Conservation (phyloP, 1,140 invertebrate species). For the Drosophila obscura region DNA sequence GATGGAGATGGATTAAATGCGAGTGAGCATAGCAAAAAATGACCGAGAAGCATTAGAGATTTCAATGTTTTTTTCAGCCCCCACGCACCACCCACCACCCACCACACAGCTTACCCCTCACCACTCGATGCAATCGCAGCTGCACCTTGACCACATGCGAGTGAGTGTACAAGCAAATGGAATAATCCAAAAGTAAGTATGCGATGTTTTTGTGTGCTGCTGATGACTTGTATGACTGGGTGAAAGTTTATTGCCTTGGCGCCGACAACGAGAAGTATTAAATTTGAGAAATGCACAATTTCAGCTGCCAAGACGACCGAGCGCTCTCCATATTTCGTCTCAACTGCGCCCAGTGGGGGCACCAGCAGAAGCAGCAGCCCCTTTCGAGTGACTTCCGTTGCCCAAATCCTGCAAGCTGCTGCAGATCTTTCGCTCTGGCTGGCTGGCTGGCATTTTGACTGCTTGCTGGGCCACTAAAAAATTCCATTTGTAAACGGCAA, state of each 20-base stretch:
- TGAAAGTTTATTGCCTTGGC: conserved; percentile 31
- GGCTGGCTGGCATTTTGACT: conserved; percentile 46
- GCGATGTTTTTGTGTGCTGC: conserved; percentile 20
- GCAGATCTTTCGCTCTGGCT: conserved; percentile 11
- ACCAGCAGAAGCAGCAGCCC: not conserved
- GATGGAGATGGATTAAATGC: conserved; percentile 54
- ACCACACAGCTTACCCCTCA: not conserved
- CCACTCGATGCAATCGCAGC: conserved; percentile 30
- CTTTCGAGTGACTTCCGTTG: conserved; percentile 65
- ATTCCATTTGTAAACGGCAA: conserved; percentile 80
- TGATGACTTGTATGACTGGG: conserved; percentile 28
- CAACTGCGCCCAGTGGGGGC: not conserved
- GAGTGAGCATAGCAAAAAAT: conserved; percentile 50
- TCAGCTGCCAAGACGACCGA: conserved; percentile 39
- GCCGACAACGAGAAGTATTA: conserved; percentile 35
- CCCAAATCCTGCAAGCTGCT: conserved; percentile 62
- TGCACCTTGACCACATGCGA: conserved; percentile 26
- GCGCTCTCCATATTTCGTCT: conserved; percentile 14
- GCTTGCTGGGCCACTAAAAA: conserved; percentile 66
- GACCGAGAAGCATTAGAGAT: conserved; percentile 39
- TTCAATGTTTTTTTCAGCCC: not conserved
- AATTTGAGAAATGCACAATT: conserved; percentile 70
- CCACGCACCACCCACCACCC: not conserved
- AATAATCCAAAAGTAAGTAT: conserved; percentile 44
- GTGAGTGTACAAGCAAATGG: conserved; percentile 2